phyloP scores from a whole-genome alignment of 2,113 vertebrate species.

The Gallinago paraguaiae region DNA sequence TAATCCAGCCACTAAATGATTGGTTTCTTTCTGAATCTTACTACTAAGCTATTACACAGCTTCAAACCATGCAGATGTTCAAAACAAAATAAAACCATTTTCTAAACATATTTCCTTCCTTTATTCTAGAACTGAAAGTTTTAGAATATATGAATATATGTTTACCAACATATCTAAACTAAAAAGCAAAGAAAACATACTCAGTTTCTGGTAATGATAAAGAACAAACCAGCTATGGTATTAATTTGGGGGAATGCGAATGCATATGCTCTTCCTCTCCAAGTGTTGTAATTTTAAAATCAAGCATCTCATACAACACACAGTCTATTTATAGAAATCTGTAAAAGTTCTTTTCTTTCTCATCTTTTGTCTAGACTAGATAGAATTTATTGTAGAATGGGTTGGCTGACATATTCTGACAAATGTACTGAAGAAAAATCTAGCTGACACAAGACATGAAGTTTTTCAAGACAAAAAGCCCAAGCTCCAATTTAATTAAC shows the following conservation, averaged over 20 bases:
- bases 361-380: slow-evolving; percentile 13
- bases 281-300: background rate
- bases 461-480: background rate
- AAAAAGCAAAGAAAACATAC: background rate
- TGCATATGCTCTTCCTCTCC: background rate
- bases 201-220: background rate
- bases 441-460: background rate
- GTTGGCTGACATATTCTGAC: background rate
- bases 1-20: background rate
- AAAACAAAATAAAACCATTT: background rate
- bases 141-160: too few relatives aligned
- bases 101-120: background rate
- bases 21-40: background rate
- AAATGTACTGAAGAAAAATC: background rate
- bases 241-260: background rate
- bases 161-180: background rate
- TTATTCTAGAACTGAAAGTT: background rate
- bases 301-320: background rate
- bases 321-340: background rate
- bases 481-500: background rate
- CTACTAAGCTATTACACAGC: background rate
- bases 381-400: background rate
- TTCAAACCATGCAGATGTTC: background rate
- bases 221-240: background rate
- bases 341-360: background rate